phyloP scores from a whole-genome alignment of 1,140 invertebrate species.

The Caligus rogercresseyi region DNA sequence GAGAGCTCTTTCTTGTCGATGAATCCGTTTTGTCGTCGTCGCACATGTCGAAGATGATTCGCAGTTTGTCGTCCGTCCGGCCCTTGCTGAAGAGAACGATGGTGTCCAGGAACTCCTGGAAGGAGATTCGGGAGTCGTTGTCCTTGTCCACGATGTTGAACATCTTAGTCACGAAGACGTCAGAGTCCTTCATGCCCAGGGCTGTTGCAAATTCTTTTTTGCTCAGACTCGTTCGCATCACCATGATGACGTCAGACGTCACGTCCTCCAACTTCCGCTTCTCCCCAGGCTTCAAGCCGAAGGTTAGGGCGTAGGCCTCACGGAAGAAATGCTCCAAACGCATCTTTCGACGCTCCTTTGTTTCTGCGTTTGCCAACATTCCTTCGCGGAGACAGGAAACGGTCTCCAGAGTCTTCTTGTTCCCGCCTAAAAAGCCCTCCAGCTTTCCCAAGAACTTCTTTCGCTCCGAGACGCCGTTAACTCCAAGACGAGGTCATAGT shows the following conservation, averaged over 20 bases:
- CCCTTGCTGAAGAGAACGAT: conserved; percentile 77
- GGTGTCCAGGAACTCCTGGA: conserved; percentile 92
- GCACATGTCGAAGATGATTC: conserved; percentile 97
- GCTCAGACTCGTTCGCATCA: conserved; percentile 79
- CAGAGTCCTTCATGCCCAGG: conserved; percentile 84
- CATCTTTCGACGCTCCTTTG: conserved; percentile 77
- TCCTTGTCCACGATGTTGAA: conserved; percentile 97
- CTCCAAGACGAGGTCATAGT: conserved; percentile 91
- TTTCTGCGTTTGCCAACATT: conserved; percentile 82
- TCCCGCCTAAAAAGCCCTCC: conserved; percentile 56
- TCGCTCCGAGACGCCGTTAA: conserved; percentile 60
- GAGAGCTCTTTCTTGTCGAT: conserved; percentile 85
- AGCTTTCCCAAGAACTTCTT: conserved; percentile 78
- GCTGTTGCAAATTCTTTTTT: conserved; percentile 93
- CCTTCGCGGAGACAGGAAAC: conserved; percentile 50
- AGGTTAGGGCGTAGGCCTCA: conserved; percentile 87
- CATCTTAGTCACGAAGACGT: conserved; percentile 96
- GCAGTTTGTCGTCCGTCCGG: conserved; percentile 82
- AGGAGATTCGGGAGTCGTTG: conserved; percentile 83
- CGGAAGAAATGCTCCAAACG: conserved; percentile 94
- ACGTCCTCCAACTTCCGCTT: conserved; percentile 43
- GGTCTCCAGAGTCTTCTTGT: conserved; percentile 58
- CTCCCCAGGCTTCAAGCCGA: conserved; percentile 51
- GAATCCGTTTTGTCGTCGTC: conserved; percentile 87
- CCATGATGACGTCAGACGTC: conserved; percentile 67